These are phyloP conservation scores for Nematopogon swammerdamellus DNA, from an alignment of 2,888 invertebrate genomes.

Conservation along the genomic window DNA sequence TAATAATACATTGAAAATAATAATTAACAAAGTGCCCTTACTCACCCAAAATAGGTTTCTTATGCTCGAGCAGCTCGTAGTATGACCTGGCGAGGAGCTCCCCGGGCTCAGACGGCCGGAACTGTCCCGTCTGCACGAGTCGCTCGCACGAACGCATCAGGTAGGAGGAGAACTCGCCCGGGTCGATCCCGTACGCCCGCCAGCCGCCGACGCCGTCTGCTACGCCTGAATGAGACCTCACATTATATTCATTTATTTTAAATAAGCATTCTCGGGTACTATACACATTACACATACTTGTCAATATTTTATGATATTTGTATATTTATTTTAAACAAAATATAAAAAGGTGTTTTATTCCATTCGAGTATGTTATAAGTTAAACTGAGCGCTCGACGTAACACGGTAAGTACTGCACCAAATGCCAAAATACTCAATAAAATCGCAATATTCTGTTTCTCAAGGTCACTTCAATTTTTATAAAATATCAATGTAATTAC, in stretches of 20 bases:
- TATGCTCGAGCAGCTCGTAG: conserved; percentile 87
- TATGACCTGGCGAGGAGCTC: conserved; percentile 89
- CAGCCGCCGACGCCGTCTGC: conserved; percentile 99
- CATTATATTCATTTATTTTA: neutral
- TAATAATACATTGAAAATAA: too few species aligned
- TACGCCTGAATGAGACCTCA: conserved; percentile 66
- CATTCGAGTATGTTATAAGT: too few species aligned
- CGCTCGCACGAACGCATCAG: conserved; percentile 94
- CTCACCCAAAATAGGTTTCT: conserved; percentile 86
- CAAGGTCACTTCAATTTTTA: too few species aligned
- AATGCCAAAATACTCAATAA: too few species aligned
- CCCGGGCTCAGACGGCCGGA: conserved; percentile 82
- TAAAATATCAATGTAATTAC: too few species aligned
- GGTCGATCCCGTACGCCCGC: conserved; percentile 96
- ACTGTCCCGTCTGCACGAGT: conserved; percentile 84
- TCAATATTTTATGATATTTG: too few species aligned
- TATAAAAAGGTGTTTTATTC: too few species aligned
- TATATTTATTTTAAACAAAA: too few species aligned
- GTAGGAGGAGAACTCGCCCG: conserved; percentile 91
- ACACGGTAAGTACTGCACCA: too few species aligned
- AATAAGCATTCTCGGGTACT: conserved; percentile 4
- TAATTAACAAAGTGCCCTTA: neutral
- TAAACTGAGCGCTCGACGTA: too few species aligned
- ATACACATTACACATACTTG: too few species aligned
- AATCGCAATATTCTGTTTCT: too few species aligned